Percentiles rank a stretch among this genome's conserved stretches.
phyloP scores from a whole-genome alignment of 2,797 vertebrate species.

The Acipenser transmontanus region DNA sequence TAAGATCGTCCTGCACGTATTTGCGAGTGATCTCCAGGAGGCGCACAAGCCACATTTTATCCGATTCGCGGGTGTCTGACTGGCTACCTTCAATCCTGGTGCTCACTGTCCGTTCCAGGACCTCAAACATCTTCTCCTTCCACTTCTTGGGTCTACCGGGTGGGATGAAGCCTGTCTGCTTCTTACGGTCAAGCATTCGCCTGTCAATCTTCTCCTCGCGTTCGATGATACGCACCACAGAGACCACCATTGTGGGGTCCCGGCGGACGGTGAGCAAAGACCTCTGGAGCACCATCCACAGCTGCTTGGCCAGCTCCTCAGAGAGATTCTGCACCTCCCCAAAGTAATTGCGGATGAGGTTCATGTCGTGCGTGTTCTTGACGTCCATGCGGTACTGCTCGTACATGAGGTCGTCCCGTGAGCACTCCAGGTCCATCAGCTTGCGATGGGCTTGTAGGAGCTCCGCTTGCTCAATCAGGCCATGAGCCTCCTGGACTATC shows the following conservation, averaged over 20 bases:
- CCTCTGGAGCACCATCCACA: slow-evolving; percentile 94
- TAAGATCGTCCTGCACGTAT: slow-evolving; percentile 85
- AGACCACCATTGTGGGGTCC: slow-evolving; percentile 91
- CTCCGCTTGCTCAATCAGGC: slow-evolving; percentile 81
- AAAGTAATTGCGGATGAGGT: slow-evolving; percentile 86
- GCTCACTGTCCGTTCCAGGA: slow-evolving; percentile 82
- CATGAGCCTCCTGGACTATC: slow-evolving; percentile 82
- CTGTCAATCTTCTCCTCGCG: slow-evolving; percentile 91
- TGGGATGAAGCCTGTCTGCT: slow-evolving; percentile 87
- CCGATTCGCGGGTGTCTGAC: slow-evolving; percentile 79
- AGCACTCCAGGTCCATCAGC: slow-evolving; percentile 93
- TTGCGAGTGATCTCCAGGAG: slow-evolving; percentile 90
- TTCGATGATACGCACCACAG: slow-evolving; percentile 91
- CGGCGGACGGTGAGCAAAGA: slow-evolving; percentile 82
- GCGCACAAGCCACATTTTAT: slow-evolving; percentile 97
- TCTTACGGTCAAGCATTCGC: slow-evolving; percentile 86
- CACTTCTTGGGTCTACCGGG: slow-evolving; percentile 88
- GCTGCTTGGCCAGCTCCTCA: slow-evolving; percentile 86
- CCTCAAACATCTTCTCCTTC: slow-evolving; percentile 87
- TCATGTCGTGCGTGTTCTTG: slow-evolving; percentile 87
- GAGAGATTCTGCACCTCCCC: slow-evolving; percentile 84
- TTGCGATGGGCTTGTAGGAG: slow-evolving; percentile 87
- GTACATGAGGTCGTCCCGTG: slow-evolving; percentile 90
- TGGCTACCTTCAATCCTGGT: slow-evolving; percentile 88
- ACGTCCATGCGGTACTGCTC: slow-evolving; percentile 97